These are phyloP conservation scores for Pardosa pseudoannulata DNA, from an alignment of 2,888 invertebrate genomes.

Conservation along the genomic window DNA sequence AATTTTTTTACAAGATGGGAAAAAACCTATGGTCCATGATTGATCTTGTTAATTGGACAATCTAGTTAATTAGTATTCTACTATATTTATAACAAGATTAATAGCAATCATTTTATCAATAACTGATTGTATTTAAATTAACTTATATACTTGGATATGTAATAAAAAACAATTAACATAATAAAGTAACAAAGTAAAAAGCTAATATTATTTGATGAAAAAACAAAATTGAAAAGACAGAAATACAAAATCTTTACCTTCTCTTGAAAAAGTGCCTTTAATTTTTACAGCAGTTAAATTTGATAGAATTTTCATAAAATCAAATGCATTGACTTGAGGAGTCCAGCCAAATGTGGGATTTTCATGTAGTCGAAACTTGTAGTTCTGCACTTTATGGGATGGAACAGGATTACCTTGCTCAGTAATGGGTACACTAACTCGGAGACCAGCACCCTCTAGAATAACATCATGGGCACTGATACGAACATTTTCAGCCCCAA, in stretches of 20 bases:
- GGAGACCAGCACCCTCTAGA: conserved; percentile 88
- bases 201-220: no score
- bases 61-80: no score
- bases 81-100: no score
- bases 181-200: no score
- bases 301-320: conserved; percentile 93
- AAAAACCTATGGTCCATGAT: no score
- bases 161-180: no score
- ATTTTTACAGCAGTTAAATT: conserved; percentile 96
- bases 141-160: no score
- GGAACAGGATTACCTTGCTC: conserved; percentile 93
- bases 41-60: no score
- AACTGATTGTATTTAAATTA: no score
- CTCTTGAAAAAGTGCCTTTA: conserved; percentile 90
- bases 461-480: conserved; percentile 92
- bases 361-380: conserved; percentile 92
- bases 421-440: conserved; percentile 92
- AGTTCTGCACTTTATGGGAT: conserved; percentile 84
- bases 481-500: conserved; percentile 88
- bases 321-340: conserved; percentile 90
- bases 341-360: conserved; percentile 95
- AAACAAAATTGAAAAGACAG: background rate
- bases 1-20: no score
- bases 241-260: conserved; percentile 80
- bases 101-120: no score